Evolutionary conservation across 1,140 invertebrate species (phyloP).

Genomic region (Sitobion miscanthi): DNA sequence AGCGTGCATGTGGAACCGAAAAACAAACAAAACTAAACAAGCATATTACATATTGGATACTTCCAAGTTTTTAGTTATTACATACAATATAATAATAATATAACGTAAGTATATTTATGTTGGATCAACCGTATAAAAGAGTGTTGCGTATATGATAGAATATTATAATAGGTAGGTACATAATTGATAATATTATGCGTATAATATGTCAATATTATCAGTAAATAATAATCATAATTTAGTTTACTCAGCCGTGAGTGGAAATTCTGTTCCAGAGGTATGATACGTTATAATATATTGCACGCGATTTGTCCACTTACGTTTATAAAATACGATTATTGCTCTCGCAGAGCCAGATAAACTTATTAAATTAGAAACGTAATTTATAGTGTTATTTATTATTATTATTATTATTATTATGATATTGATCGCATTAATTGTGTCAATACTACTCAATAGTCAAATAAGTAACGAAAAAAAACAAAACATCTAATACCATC

Average conservation of each 20-base stretch:
- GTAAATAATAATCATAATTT: neutral
- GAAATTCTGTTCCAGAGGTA: neutral
- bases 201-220: neutral
- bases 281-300: neutral
- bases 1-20: neutral
- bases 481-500: neutral
- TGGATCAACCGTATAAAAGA: neutral
- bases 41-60: neutral
- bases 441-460: too few relatives aligned
- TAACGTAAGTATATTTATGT: neutral
- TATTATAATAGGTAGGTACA: too few relatives aligned
- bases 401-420: neutral
- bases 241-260: neutral
- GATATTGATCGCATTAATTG: neutral
- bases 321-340: neutral
- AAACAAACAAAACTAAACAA: neutral
- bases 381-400: neutral
- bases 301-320: too few relatives aligned
- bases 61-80: neutral
- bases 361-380: neutral
- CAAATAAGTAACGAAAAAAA: neutral
- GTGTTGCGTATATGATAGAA: too few relatives aligned
- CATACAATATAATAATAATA: neutral
- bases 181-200: neutral
- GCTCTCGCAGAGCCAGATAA: neutral